Evolutionary conservation across 2,113 vertebrate species (phyloP).

Genomic region (Psittacus erithacus): DNA sequence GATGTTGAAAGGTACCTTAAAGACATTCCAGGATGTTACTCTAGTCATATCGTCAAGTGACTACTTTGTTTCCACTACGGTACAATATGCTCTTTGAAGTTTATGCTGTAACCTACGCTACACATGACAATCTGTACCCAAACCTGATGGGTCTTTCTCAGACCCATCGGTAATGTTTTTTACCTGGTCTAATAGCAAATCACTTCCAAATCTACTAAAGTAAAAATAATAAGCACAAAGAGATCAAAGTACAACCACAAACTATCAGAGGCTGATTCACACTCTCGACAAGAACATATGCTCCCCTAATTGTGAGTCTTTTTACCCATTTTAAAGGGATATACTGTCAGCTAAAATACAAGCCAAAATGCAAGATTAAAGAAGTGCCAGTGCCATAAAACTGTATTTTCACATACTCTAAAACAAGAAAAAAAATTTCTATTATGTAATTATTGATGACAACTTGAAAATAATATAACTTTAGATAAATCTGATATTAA

Average conservation of each 20-base stretch:
- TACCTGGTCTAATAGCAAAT: background rate
- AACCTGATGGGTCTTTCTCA: background rate
- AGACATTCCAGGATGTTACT: background rate
- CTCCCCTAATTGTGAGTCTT: conserved; percentile 13
- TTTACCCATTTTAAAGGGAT: background rate
- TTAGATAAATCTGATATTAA: background rate
- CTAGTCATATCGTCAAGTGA: background rate
- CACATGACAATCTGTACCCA: conserved; percentile 3
- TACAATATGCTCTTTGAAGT: conserved; percentile 44
- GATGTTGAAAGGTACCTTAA: background rate
- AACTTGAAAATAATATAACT: background rate
- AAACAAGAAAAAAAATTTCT: background rate
- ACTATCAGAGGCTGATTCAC: background rate
- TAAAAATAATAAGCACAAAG: conserved; percentile 9
- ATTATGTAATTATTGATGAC: background rate
- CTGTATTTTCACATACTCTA: background rate
- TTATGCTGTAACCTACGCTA: background rate
- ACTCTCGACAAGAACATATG: background rate
- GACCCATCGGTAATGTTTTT: background rate
- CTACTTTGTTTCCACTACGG: background rate
- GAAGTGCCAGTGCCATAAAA: background rate
- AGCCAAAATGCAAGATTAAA: background rate
- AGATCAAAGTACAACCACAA: conserved; percentile 49
- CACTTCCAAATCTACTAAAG: background rate
- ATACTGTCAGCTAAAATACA: background rate